Conservation (phyloP, 2,113 vertebrate species). For the Pygoscelis adeliae region DNA sequence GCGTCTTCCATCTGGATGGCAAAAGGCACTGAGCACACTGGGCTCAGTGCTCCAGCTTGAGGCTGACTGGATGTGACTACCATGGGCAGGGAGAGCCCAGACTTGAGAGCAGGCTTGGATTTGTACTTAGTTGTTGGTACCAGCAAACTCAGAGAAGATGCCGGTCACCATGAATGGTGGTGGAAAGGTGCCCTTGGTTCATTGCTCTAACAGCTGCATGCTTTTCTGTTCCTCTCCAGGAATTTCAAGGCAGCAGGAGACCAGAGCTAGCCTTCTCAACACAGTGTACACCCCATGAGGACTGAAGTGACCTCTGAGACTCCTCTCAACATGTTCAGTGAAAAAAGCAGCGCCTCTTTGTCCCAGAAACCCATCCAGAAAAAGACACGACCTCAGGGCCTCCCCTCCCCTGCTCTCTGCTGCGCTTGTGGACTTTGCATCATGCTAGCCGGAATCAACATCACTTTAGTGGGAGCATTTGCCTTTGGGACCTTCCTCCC, state of each 20-base stretch:
- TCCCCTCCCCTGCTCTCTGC: constrained; percentile 90
- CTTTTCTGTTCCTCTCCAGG: constrained; percentile 13
- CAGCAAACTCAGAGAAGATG: fast-evolving
- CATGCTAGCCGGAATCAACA: constrained; percentile 94
- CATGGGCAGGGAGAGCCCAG: background rate
- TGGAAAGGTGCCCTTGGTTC: background rate
- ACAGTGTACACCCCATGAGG: background rate
- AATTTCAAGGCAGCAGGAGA: background rate
- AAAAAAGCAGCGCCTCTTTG: constrained; percentile 74
- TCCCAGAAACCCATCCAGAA: constrained; percentile 72
- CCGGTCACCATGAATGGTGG: background rate
- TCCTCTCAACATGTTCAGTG: constrained; percentile 66
- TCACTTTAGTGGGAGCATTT: constrained; percentile 93
- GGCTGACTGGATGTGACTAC: background rate
- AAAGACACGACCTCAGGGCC: constrained; percentile 74
- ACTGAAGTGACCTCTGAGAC: background rate
- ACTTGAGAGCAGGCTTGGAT: background rate
- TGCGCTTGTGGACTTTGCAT: constrained; percentile 94
- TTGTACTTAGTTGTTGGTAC: background rate
- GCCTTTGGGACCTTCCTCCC: constrained; percentile 87
- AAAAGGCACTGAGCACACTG: background rate
- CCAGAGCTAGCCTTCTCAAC: background rate
- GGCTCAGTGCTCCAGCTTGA: background rate
- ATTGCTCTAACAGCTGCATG: background rate
- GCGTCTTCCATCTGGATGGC: background rate